Conservation (phyloP, 1,140 invertebrate genomes). For the Spodoptera litura region DNA sequence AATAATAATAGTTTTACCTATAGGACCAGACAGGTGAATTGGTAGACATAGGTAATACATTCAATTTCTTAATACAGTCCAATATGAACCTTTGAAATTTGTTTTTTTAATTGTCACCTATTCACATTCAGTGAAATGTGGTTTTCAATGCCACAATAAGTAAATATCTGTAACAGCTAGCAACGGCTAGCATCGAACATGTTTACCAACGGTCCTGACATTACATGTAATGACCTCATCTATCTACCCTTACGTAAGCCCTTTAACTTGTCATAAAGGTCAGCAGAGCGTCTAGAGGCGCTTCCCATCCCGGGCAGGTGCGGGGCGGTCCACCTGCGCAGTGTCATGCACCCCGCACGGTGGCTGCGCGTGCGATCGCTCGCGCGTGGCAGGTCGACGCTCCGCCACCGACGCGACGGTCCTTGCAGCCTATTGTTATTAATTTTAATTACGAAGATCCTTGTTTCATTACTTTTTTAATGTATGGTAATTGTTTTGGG, state of each 20-base stretch:
- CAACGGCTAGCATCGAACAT: background rate
- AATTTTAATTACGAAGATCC: slow-evolving; percentile 36
- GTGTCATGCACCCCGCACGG: slow-evolving; percentile 53
- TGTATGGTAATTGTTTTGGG: slow-evolving; percentile 5
- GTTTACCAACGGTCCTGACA: background rate
- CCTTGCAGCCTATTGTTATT: slow-evolving; percentile 42
- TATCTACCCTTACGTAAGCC: slow-evolving; percentile 36
- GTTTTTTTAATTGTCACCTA: too few species aligned
- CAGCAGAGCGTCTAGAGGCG: slow-evolving; percentile 23
- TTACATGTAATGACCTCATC: slow-evolving; percentile 5
- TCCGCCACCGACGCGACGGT: slow-evolving; percentile 9
- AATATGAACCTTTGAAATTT: too few species aligned
- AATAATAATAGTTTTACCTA: too few species aligned
- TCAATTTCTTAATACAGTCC: too few species aligned
- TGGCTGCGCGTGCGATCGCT: slow-evolving; percentile 43
- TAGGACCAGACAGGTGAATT: too few species aligned
- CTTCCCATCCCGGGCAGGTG: slow-evolving; percentile 37
- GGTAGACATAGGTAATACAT: too few species aligned
- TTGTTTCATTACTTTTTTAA: slow-evolving; percentile 9
- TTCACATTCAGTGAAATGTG: too few species aligned
- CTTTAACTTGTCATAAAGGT: slow-evolving; percentile 44
- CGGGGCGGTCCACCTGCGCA: slow-evolving; percentile 41
- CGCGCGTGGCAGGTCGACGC: slow-evolving; percentile 50
- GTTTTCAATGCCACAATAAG: too few species aligned
- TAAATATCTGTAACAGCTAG: background rate